Evolutionary conservation across 2,888 invertebrate genomes (phyloP), one percentile per base, ranked within the genome.

Genomic region (Caenorhabditis sp.): DNA sequence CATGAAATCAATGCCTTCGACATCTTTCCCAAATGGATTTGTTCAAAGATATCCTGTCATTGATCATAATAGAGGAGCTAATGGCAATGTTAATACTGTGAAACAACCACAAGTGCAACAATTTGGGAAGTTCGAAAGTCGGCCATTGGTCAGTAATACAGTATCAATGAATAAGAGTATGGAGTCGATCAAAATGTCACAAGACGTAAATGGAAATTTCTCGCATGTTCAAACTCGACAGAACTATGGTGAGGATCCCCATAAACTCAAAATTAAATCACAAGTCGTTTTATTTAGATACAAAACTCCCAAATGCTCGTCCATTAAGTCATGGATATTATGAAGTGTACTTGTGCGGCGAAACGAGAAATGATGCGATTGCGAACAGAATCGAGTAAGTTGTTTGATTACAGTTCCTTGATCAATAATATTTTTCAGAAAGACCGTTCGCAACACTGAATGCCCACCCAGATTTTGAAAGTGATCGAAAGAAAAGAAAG

Each of bases 301-400:
- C 12, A 43, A 43, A 10, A 17, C 43, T 43, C 3, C 17, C 43
- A 17, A 43, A 43, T 36, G 57, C 36, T 1, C 25, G 36, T 17
- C 36, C 57, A 20, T 26, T 58, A 7, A 67, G 57, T 62, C 72
- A 72, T 56, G 59, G 60, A 43, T 72, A 72, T 58, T 72, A 72
- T 27, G 21, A 63, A 14, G 67, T 72, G 26, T 58, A 60, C 31
- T 36, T 72, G 38, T 67, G 67, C 36, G 67, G 67, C 10, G 67
- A 59, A 52, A 59, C 67, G 21, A 67, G 61, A 54, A 63, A 72
- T 10, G 71, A 72, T 43, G 61, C 58, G 56, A 64, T 67, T 59
- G 71, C 71, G 52, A 67, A 72, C 53, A 67, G 67, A 61, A 72
- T 72, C 23, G 72, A 72, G 72, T 72, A 20, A 23, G 63, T 57